phyloP scores from a whole-genome alignment of 2,888 invertebrate species.

The Willowsia nigromaculata region DNA sequence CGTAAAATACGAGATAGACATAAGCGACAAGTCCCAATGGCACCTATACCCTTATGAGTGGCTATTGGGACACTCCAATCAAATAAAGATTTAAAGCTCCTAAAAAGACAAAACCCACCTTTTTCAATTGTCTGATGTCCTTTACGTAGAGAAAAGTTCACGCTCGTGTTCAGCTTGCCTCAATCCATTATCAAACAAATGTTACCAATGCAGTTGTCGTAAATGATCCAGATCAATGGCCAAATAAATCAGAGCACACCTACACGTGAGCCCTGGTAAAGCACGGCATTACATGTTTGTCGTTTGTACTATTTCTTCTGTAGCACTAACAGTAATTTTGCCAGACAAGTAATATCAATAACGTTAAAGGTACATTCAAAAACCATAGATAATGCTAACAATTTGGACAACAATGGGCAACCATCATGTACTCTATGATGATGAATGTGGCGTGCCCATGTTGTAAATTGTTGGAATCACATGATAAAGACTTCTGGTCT shows the following conservation, averaged over 20 bases:
- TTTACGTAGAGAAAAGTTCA: neutral
- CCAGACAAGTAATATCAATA: no score
- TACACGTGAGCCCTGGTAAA: neutral
- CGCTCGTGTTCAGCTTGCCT: neutral
- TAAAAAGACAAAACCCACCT: neutral
- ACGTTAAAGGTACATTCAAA: neutral
- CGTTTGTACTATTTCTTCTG: neutral
- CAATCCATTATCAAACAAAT: neutral
- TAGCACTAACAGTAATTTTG: neutral
- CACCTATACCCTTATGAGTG: no score
- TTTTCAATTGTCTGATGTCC: neutral
- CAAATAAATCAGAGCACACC: conserved; percentile 48
- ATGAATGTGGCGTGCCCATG: neutral
- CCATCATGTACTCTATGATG: neutral
- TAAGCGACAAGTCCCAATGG: no score
- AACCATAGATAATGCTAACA: neutral
- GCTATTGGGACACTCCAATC: no score
- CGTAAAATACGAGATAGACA: no score
- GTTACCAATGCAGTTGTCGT: neutral
- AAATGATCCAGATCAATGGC: conserved; percentile 48
- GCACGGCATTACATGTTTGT: neutral
- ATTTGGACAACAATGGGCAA: neutral
- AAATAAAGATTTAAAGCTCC: neutral
- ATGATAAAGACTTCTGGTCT: neutral
- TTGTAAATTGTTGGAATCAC: neutral